Percentiles rank a stretch among this genome's conserved stretches.
Conservation (phyloP, 2,888 invertebrate genomes). For the Hirtodrosophila confusa region DNA sequence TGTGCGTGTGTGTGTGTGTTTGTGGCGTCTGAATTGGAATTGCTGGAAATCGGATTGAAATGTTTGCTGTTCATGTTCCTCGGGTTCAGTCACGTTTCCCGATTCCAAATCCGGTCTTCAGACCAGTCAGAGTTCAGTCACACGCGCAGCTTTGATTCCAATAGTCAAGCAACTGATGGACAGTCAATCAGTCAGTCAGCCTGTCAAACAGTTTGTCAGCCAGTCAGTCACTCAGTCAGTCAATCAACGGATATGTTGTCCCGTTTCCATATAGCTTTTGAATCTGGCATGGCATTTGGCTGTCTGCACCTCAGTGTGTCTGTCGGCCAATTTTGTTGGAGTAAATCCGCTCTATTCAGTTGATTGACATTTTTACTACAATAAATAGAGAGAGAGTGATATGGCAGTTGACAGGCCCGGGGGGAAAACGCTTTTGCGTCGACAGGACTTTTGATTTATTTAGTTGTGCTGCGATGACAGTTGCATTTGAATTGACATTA, state of each 20-base stretch:
- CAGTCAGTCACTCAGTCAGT: conserved; percentile 42
- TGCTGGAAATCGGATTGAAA: conserved; percentile 76
- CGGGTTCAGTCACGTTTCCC: conserved; percentile 64
- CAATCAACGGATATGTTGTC: conserved; percentile 31
- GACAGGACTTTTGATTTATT: conserved; percentile 48
- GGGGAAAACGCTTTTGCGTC: conserved; percentile 24
- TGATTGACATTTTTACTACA: conserved; percentile 76
- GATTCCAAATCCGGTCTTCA: conserved; percentile 24
- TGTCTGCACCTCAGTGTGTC: conserved; percentile 42
- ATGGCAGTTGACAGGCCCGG: conserved; percentile 46
- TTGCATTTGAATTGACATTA: conserved; percentile 6
- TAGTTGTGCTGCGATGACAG: conserved; percentile 31
- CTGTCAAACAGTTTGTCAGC: conserved; percentile 58
- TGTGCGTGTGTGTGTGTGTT: conserved; percentile 35
- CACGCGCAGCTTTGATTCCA: conserved; percentile 29
- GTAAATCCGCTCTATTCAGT: conserved; percentile 50
- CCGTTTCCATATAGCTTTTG: conserved; percentile 58
- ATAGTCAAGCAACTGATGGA: conserved; percentile 33
- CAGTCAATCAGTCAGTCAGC: conserved; percentile 62
- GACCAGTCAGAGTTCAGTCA: conserved; percentile 57
- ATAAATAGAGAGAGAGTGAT: conserved; percentile 51
- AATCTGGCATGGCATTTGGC: conserved; percentile 38
- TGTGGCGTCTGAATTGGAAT: conserved; percentile 67
- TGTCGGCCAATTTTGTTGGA: conserved; percentile 9
- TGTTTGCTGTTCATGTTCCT: conserved; percentile 72